Evolutionary conservation across 1,140 invertebrate genomes (phyloP), one percentile per base, ranked within the genome.

Genomic region (Drosophila orosa): DNA sequence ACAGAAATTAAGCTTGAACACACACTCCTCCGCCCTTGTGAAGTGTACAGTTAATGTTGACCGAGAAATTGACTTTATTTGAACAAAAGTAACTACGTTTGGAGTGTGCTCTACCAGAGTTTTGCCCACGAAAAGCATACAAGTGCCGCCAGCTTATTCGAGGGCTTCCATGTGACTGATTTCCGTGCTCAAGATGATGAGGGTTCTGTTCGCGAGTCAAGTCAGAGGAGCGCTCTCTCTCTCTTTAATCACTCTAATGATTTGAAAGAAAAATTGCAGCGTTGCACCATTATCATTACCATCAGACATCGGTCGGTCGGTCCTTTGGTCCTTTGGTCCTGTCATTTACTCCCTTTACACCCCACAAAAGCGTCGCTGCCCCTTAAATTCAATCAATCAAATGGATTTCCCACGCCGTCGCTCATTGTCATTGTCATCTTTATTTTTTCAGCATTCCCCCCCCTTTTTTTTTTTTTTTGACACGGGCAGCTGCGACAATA

Each of bases 381-480:
- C 69, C 39, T 83, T 79, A 81, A 83, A 83, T 86, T 83, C 83
- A 86, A 86, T 86, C 83, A 87, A 86, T 86, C 83, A 86, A 87
- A 79, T 79, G 77, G 83, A 59, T 62, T 82, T 62, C 10, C 50
- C 59, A 40, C 29, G 19, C 44, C 45, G 35, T 29, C 29, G 24
- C 57, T 61, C 74, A 77, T 77, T 77, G 27, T 56, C 57, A 71
- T 77, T 55, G 55, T 45, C 65, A 52, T 77, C 63, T 55, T 48
- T 50, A 50, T 69, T 44, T 72, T 72, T 67, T 10, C 35, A 39
- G n/a, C n/a, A 33, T n/a, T 9, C 27, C 44, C 22, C 22, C 7
- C 1, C 29, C 7, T 12, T 13, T 13, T 15, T 35, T 63, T 63
- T 63, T 39, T 56, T 31, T 65, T 31, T n/a, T 15, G 22, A 45